Evolutionary conservation across 2,113 vertebrate species (phyloP).

Genomic region (Pseudolaguvia tuberculata): DNA sequence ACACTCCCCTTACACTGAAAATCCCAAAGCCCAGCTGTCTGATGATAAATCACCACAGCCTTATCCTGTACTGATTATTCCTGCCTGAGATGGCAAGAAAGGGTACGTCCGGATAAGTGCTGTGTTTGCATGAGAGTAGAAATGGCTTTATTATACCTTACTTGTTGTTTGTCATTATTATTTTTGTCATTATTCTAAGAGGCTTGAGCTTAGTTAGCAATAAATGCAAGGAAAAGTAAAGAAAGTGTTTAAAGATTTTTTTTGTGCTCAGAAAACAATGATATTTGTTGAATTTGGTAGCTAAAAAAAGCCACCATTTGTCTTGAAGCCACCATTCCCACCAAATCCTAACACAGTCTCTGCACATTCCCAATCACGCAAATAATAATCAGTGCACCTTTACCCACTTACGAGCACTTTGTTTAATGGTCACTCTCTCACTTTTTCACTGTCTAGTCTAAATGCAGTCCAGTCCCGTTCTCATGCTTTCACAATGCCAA

Average conservation of each 20-base stretch:
- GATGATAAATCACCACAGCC: conserved; percentile 59
- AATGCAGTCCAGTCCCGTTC: too few relatives aligned
- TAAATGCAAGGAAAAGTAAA: too few relatives aligned
- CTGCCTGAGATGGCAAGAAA: conserved; percentile 43
- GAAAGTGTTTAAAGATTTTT: background rate
- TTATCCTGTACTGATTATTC: conserved; percentile 64
- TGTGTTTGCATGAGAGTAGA: conserved; percentile 47
- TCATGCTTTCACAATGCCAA: too few relatives aligned
- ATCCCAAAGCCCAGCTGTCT: conserved; percentile 41
- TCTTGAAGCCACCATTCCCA: too few relatives aligned
- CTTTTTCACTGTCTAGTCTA: too few relatives aligned
- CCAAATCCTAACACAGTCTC: too few relatives aligned
- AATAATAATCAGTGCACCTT: too few relatives aligned
- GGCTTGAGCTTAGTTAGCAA: background rate
- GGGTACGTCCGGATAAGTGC: conserved; percentile 39
- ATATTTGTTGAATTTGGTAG: background rate
- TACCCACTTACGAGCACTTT: too few relatives aligned
- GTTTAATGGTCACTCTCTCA: too few relatives aligned
- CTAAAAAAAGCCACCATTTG: background rate
- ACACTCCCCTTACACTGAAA: conserved; percentile 40
- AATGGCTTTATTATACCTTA: conserved; percentile 52
- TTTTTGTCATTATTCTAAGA: conserved; percentile 39
- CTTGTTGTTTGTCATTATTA: conserved; percentile 38
- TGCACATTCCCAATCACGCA: too few relatives aligned
- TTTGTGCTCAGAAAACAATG: background rate